These are phyloP conservation scores for Myripristis jacobus DNA, from an alignment of 2,797 vertebrate species.

Conservation along the genomic window DNA sequence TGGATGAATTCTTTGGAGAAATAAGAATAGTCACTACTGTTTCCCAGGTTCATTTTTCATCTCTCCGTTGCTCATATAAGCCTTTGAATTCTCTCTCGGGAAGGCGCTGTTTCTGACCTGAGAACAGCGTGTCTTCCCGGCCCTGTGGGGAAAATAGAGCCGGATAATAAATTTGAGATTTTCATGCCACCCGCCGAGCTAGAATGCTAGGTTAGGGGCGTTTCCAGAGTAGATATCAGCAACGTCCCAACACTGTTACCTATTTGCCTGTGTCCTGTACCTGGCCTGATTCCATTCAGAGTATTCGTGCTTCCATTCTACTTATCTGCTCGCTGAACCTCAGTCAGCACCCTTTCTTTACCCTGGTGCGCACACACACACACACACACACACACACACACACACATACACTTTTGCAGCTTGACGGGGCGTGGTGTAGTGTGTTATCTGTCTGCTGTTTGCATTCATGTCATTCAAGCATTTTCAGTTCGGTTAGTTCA, in stretches of 20 bases:
- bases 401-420: too few relatives aligned
- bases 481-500: neutral
- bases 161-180: constrained; percentile 6
- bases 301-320: neutral
- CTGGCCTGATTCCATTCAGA: neutral
- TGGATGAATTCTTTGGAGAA: constrained; percentile 6
- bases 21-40: constrained; percentile 1
- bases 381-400: too few relatives aligned
- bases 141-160: neutral
- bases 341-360: neutral
- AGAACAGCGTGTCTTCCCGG: neutral
- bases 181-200: constrained; percentile 1
- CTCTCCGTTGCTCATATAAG: neutral
- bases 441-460: neutral
- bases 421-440: too few relatives aligned
- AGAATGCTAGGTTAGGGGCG: neutral
- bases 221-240: neutral
- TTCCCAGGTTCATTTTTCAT: constrained; percentile 16
- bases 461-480: neutral
- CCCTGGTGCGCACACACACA: neutral
- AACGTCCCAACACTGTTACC: constrained; percentile 1
- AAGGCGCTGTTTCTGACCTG: neutral
- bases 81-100: neutral
- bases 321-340: neutral
- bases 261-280: neutral